Conservation (phyloP, 2,888 invertebrate species). For the Coelinius sp. region DNA sequence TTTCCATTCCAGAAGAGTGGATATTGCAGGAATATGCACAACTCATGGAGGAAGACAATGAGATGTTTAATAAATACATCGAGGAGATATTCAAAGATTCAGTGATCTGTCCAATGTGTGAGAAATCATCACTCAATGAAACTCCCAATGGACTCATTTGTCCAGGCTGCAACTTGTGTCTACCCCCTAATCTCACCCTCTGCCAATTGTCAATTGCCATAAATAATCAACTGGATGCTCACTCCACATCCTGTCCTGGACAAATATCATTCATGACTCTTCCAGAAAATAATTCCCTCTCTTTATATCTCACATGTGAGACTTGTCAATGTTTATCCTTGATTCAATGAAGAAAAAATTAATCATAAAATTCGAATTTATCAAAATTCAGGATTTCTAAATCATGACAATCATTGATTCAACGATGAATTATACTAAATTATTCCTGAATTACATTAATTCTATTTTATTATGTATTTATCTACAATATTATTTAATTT, state of each 20-base stretch:
- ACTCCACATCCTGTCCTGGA: slow-evolving; percentile 54
- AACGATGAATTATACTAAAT: too few relatives aligned
- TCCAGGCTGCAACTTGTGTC: slow-evolving; percentile 55
- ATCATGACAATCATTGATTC: not conserved
- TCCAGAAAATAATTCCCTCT: slow-evolving; percentile 54
- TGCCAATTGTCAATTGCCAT: slow-evolving; percentile 56
- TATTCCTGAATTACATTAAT: too few relatives aligned
- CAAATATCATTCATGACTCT: slow-evolving; percentile 59
- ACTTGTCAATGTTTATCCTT: slow-evolving; percentile 55
- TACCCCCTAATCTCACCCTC: slow-evolving; percentile 53
- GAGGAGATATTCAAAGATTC: slow-evolving; percentile 55
- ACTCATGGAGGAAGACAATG: slow-evolving; percentile 59
- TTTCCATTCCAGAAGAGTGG: slow-evolving; percentile 59
- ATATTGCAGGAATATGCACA: slow-evolving; percentile 66
- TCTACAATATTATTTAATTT: too few relatives aligned
- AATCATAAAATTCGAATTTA: not conserved
- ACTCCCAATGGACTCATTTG: slow-evolving; percentile 55
- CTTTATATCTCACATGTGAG: slow-evolving; percentile 60
- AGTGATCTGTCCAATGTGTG: slow-evolving; percentile 69
- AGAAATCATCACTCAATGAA: slow-evolving; percentile 55
- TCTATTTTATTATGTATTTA: too few relatives aligned
- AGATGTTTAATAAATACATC: slow-evolving; percentile 53
- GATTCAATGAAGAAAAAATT: slow-evolving; percentile 34
- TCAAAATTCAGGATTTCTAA: not conserved
- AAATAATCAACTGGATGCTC: slow-evolving; percentile 52